These are phyloP conservation scores for Tamandua tetradactyla DNA, from an alignment of 2,797 vertebrate species.

Conservation along the genomic window DNA sequence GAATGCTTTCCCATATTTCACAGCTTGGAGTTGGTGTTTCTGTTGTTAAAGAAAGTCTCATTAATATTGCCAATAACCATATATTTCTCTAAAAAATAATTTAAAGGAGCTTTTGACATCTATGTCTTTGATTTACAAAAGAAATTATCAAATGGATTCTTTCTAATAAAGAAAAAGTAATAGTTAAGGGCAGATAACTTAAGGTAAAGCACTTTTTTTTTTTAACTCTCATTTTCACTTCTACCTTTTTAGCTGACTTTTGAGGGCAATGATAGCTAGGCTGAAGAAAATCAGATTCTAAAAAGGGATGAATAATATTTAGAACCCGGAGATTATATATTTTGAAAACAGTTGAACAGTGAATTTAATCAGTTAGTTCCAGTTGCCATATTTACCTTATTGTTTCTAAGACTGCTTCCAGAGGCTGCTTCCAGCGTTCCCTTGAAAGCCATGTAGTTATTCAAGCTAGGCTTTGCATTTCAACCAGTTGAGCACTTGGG, in stretches of 20 bases:
- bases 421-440: background rate
- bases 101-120: slow-evolving; percentile 8
- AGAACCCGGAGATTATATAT: slow-evolving; percentile 6
- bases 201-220: background rate
- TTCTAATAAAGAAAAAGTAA: slow-evolving; percentile 30
- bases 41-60: slow-evolving; percentile 15
- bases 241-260: slow-evolving; percentile 19
- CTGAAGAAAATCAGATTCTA: slow-evolving; percentile 41
- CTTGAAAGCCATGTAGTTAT: slow-evolving; percentile 26
- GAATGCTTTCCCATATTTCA: slow-evolving; percentile 19
- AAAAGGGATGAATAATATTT: slow-evolving; percentile 38
- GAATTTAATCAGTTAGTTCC: slow-evolving; percentile 64
- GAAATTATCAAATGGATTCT: slow-evolving; percentile 36
- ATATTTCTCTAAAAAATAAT: slow-evolving; percentile 35
- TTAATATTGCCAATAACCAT: slow-evolving; percentile 3
- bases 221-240: background rate
- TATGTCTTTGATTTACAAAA: slow-evolving; percentile 61
- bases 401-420: slow-evolving; percentile 53
- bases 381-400: slow-evolving; percentile 55
- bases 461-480: slow-evolving; percentile 5
- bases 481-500: background rate
- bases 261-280: background rate
- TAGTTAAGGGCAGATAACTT: background rate
- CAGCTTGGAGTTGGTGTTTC: background rate
- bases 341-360: slow-evolving; percentile 66